Base-by-base conservation (phyloP, 2,797 vertebrate species). In the Sibirionetta formosa region DNA sequence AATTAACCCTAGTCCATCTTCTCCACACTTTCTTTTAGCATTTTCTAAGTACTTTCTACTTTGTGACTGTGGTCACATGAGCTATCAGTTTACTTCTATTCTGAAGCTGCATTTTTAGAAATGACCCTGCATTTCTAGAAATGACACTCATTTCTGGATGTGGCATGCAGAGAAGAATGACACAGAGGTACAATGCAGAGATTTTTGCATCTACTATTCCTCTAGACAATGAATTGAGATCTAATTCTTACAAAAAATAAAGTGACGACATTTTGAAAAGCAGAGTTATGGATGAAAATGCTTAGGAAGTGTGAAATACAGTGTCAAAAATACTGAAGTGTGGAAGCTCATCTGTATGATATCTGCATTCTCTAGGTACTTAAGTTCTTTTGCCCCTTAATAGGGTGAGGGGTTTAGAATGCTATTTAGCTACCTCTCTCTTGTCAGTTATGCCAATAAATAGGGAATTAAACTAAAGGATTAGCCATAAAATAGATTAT, bases 391-490 rank as follows among this genome's bases (percentile, higher is more conserved):
- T 82, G 20, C 19, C 17, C 4, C 36, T 66, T 53, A 64, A 44
- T 8, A 27, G 11, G 5, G 17, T 38, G 22, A 72, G n/a, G 18
- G 54, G 6, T 31, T 87, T 77, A 48, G 58, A 85, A 72, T 24
- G 10, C 10, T 75, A 10, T 84, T 86, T 76, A 61, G 24, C 10
- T 73, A 48, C 17, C 15, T 79, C 64, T 69, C 7, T 24, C 38
- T 86, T 78, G 33, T 57, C 31, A 64, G 18, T 71, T 91, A 61
- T 38, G 15, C 18, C 58, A 66, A 31, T 42, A 93, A 63, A 89
- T 3, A 90, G 23, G 9, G 65, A 96, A 88, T 78, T 85, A 87
- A 90, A 87, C 29, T 35, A 76, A 81, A 90, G 23, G 61, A 70
- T 85, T 81, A 92, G 15, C 40, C 29, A 50, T 36, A 66, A 84